phyloP scores from a whole-genome alignment of 2,888 invertebrate genomes.

The Melieria crassipennis region DNA sequence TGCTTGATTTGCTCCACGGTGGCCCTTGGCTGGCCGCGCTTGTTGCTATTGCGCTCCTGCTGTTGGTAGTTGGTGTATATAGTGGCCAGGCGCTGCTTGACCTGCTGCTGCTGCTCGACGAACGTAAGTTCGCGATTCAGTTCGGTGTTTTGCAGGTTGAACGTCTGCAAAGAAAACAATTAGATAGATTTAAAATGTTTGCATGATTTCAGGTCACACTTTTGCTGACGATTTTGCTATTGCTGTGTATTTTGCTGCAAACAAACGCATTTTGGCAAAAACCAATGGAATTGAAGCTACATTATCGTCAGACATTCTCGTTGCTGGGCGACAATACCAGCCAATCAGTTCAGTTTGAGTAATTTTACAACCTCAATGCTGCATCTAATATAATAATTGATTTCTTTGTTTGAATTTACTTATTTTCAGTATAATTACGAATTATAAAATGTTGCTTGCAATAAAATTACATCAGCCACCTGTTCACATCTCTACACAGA shows the following conservation, averaged over 20 bases:
- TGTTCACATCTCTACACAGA: too few species aligned
- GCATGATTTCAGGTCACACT: background rate
- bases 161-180: conserved; percentile 70
- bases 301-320: conserved; percentile 39
- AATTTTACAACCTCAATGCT: too few species aligned
- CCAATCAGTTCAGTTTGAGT: too few species aligned
- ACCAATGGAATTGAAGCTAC: conserved; percentile 39
- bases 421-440: background rate
- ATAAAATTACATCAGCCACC: too few species aligned
- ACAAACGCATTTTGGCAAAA: conserved; percentile 35
- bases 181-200: background rate
- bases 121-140: conserved; percentile 76
- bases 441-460: background rate
- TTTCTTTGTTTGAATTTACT: too few species aligned
- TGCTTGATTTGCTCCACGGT: conserved; percentile 67
- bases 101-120: conserved; percentile 71
- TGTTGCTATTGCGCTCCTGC: conserved; percentile 47
- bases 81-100: conserved; percentile 57
- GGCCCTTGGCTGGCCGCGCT: conserved; percentile 41
- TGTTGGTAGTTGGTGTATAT: conserved; percentile 59
- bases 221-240: background rate
- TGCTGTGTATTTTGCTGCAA: conserved; percentile 4
- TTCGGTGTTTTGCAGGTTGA: conserved; percentile 73
- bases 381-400: too few species aligned
- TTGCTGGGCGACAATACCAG: conserved; percentile 23